Evolutionary conservation across 2,113 vertebrate species (phyloP).

Genomic region (Progne subis): DNA sequence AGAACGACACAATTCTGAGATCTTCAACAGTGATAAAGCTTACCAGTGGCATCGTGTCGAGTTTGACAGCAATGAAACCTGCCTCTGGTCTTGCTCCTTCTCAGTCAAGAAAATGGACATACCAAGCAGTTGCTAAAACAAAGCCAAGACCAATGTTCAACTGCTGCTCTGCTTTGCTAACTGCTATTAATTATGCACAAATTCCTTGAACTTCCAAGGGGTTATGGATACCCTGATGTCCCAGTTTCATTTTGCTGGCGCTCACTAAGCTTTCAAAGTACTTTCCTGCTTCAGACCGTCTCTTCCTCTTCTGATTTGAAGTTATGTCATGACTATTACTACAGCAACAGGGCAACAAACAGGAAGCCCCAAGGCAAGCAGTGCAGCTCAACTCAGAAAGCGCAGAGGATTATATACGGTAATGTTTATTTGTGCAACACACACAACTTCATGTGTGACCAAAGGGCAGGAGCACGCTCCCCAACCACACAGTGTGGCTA

Average conservation of each 20-base stretch:
- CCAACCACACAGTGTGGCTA: accelerated
- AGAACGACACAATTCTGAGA: neutral
- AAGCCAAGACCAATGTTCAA: neutral
- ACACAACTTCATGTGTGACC: neutral
- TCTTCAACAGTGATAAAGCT: neutral
- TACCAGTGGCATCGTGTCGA: neutral
- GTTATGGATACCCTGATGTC: neutral
- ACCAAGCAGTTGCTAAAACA: neutral
- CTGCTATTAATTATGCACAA: neutral
- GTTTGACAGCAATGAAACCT: neutral
- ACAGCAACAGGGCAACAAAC: neutral
- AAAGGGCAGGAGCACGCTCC: neutral
- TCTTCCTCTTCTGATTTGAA: neutral
- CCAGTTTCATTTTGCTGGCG: neutral
- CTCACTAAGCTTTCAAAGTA: neutral
- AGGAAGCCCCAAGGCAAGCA: neutral
- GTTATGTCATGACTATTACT: neutral
- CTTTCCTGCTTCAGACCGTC: neutral
- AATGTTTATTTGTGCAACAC: neutral
- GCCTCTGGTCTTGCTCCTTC: neutral
- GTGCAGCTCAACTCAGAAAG: neutral
- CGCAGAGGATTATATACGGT: neutral
- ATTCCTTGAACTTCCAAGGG: neutral
- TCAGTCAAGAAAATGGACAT: neutral
- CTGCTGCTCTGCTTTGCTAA: neutral